Evolutionary conservation across 2,888 invertebrate genomes (phyloP).

Genomic region (Idaea dimidiata): DNA sequence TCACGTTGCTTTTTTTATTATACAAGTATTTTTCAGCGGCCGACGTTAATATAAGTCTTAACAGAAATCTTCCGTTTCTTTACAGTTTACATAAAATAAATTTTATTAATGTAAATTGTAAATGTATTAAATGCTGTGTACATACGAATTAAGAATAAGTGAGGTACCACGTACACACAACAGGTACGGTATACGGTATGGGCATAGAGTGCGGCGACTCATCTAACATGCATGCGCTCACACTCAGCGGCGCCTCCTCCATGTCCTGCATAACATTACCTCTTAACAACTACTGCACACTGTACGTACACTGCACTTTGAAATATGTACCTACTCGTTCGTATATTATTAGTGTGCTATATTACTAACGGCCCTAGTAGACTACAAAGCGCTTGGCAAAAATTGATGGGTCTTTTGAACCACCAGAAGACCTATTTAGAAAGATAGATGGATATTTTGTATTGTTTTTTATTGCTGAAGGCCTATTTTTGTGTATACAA

Average conservation of each 20-base stretch:
- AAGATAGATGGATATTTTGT: too few species aligned
- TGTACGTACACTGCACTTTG: not conserved
- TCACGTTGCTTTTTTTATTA: too few species aligned
- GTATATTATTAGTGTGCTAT: not conserved
- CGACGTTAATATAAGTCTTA: too few species aligned
- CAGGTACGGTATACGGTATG: constrained; percentile 29
- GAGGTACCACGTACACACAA: constrained; percentile 56
- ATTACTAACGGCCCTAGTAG: not conserved
- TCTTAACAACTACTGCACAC: constrained; percentile 16
- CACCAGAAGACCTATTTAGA: too few species aligned
- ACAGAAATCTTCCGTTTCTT: too few species aligned
- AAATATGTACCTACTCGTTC: not conserved
- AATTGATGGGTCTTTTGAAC: too few species aligned
- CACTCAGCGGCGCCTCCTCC: constrained; percentile 39
- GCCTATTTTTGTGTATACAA: too few species aligned
- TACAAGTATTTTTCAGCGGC: too few species aligned
- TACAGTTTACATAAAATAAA: too few species aligned
- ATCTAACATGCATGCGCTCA: constrained; percentile 63
- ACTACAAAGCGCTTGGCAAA: too few species aligned
- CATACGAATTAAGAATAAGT: constrained; percentile 57
- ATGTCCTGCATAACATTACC: constrained; percentile 49
- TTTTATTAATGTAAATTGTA: not conserved
- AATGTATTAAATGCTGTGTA: not conserved
- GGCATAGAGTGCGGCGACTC: constrained; percentile 37
- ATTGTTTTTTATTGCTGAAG: too few species aligned